Conservation (phyloP, 1,140 invertebrate species). For the Dinoponera quadriceps region DNA sequence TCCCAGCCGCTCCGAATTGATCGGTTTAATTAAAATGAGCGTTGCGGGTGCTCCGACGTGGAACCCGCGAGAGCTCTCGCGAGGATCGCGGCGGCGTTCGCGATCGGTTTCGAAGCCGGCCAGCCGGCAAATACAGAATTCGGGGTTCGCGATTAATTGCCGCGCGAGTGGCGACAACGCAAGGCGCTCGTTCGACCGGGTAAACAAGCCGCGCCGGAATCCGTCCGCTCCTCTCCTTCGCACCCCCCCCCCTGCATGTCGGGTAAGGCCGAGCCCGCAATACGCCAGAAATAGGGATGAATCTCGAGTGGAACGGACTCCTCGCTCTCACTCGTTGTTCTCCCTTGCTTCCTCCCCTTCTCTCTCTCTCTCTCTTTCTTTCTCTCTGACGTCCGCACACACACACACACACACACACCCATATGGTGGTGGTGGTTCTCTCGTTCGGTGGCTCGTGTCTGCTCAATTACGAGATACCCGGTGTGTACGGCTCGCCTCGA, state of each 20-base stretch:
- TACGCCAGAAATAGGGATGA: slow-evolving; percentile 66
- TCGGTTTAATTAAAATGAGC: slow-evolving; percentile 23
- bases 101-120: neutral
- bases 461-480: slow-evolving; percentile 67
- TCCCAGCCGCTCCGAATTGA: neutral
- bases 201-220: slow-evolving; percentile 16
- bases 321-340: too few relatives aligned
- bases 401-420: too few relatives aligned
- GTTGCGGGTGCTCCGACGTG: neutral
- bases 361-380: neutral
- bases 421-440: neutral
- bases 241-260: neutral
- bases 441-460: slow-evolving; percentile 64
- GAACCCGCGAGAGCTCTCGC: neutral
- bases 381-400: too few relatives aligned
- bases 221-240: slow-evolving; percentile 1
- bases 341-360: neutral
- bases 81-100: neutral
- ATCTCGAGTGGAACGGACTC: slow-evolving; percentile 36
- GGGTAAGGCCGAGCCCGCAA: slow-evolving; percentile 27
- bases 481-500: slow-evolving; percentile 59
- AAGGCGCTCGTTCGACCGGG: neutral
- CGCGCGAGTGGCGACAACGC: neutral
- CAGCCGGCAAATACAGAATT: slow-evolving; percentile 7
- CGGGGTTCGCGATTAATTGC: slow-evolving; percentile 9